phyloP scores from a whole-genome alignment of 2,113 vertebrate genomes.

The Triplophysa dalaica region DNA sequence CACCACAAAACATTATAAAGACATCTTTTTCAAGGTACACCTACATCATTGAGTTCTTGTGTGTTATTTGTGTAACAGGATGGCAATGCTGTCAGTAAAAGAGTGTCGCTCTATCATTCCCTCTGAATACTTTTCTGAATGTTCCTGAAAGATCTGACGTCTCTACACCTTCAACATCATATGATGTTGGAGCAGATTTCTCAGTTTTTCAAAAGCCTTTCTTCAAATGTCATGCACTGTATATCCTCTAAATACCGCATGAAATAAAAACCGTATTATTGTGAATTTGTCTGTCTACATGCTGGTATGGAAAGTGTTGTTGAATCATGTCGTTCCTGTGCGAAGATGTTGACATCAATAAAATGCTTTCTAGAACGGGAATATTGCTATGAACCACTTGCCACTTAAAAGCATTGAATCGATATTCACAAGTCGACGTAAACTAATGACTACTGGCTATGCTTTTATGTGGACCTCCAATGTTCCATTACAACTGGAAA shows the following conservation, averaged over 20 bases:
- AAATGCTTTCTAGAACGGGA: no score
- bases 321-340: background rate
- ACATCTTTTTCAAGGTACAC: background rate
- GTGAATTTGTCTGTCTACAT: background rate
- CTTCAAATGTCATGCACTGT: background rate
- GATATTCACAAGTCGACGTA: no score
- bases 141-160: background rate
- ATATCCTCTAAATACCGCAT: background rate
- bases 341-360: no score
- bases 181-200: background rate
- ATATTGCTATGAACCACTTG: no score
- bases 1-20: background rate
- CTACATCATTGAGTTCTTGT: background rate
- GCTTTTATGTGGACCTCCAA: no score
- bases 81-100: background rate
- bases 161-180: background rate
- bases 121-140: conserved; percentile 12
- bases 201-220: background rate
- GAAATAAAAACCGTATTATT: background rate
- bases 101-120: conserved; percentile 3
- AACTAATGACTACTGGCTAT: no score
- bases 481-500: background rate
- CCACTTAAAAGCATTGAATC: no score
- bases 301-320: background rate
- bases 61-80: conserved; percentile 7